A percentile compares a stretch with the other conserved stretches of the same genome.
phyloP scores from a whole-genome alignment of 2,113 vertebrate genomes.

The Dasypus novemcinctus region DNA sequence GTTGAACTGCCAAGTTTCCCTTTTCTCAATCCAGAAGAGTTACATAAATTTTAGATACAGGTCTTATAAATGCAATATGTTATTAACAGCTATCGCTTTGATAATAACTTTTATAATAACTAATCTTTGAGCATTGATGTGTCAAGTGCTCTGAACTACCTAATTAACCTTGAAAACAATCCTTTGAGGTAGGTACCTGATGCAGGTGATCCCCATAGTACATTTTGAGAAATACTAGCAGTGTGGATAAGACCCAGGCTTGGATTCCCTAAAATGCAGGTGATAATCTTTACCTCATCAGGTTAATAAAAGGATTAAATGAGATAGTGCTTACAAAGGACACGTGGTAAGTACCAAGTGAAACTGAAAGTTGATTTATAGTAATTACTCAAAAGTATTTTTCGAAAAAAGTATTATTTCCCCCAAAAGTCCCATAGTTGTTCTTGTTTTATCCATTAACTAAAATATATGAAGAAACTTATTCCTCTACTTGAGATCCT shows the following conservation, averaged over 20 bases:
- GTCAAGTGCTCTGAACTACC: too few species aligned
- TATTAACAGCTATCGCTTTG: background rate
- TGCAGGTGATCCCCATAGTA: background rate
- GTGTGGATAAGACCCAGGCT: background rate
- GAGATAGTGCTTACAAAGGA: background rate
- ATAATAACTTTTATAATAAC: background rate
- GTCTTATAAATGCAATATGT: background rate
- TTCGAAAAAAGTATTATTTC: background rate
- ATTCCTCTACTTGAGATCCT: background rate
- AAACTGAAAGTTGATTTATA: background rate
- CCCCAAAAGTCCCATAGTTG: background rate
- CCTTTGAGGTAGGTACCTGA: background rate
- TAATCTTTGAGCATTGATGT: background rate
- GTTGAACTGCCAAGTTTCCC: background rate
- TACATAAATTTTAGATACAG: background rate
- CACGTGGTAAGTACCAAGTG: background rate
- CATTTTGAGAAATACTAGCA: background rate
- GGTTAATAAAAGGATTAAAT: background rate
- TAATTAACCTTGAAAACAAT: background rate
- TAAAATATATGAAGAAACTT: background rate
- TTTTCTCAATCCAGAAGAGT: background rate
- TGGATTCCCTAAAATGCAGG: background rate
- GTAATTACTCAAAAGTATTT: background rate
- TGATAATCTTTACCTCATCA: background rate
- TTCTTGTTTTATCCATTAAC: background rate